Evolutionary conservation across 2,888 invertebrate genomes (phyloP), one percentile per base, ranked within the genome.

Genomic region (Laspeyria flexula): DNA sequence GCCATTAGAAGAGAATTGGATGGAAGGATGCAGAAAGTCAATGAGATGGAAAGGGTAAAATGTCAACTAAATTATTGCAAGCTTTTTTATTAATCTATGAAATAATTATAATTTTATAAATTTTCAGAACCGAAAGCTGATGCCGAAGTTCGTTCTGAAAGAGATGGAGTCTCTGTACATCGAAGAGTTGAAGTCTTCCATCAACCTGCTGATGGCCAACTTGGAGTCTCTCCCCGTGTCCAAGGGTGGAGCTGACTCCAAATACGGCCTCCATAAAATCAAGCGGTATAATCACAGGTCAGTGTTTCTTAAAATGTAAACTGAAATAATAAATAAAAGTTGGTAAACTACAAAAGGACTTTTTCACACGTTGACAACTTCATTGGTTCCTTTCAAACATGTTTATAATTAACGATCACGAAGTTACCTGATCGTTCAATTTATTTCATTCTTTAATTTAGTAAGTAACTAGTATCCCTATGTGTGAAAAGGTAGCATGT

Each of bases 131-230:
- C 96, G 98, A 74, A 98, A 98, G 92, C 91, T 99, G 79, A 98
- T 99, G 98, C 99, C 99, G 71, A 99, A 98, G 93, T 99, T 99
- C 94, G 99, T 99, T 63, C 95, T 99, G 73, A 99, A 99, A 94
- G 99, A 99, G 93, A 99, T 99, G 99, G 99, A 99, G 93, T 98
- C 98, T 44, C 95, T 99, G 80, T 99, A 99, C 93, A 96, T 99
- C 79, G 99, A 99, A 93, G 99, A 99, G 92, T 93, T 99, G 79
- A 98, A 99, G 90, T 96, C 99, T 55, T 98, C 99, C 65, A 99
- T 99, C 88, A 99, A 99, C 92, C 95, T 98, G 74, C 94, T 99
- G 79, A 99, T 99, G 98, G 97, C 98, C 63, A 99, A 99, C 94
- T 94, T 99, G 88, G 99, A 99, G 94, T 99, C 99, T 51, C 95